Percentiles rank a stretch among this genome's conserved stretches.
Evolutionary conservation across 2,888 invertebrate genomes (phyloP).

Genomic region (Scrobipalpa atriplicella): DNA sequence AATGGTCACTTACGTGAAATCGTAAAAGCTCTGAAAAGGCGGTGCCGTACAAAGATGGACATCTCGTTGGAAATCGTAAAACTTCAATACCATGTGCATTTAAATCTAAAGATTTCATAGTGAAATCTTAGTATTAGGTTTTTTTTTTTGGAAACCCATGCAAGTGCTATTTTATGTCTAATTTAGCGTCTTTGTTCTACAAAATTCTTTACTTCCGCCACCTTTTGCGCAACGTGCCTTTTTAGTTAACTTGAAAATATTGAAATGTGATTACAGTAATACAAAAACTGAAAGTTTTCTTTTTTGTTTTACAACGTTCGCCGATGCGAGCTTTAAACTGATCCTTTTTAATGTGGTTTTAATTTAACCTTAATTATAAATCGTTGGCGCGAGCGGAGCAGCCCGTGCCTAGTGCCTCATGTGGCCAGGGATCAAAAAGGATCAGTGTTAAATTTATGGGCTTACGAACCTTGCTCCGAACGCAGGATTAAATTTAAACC

Average conservation of each 20-base stretch:
- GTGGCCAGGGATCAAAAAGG: constrained; percentile 43
- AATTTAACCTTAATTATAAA: constrained; percentile 40
- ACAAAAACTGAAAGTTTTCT: not conserved
- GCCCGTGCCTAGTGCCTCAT: constrained; percentile 41
- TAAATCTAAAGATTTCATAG: not conserved
- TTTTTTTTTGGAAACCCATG: too few species aligned
- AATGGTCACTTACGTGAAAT: constrained; percentile 28
- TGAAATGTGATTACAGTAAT: too few species aligned
- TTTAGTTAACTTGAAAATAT: too few species aligned
- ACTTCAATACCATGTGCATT: not conserved
- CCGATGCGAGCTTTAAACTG: constrained; percentile 17
- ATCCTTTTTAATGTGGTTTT: constrained; percentile 35
- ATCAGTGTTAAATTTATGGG: constrained; percentile 43
- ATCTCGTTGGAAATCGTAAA: constrained; percentile 22
- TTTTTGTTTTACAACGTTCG: constrained; percentile 16
- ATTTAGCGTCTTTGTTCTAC: not conserved
- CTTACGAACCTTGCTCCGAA: constrained; percentile 30
- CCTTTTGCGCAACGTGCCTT: not conserved
- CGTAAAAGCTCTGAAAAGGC: constrained; percentile 25
- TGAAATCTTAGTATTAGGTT: not conserved
- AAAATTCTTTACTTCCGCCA: not conserved
- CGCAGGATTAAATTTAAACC: constrained; percentile 33
- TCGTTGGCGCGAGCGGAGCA: constrained; percentile 34
- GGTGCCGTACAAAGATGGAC: not conserved
- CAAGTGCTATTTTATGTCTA: too few species aligned